These are phyloP conservation scores for Caenorhabditis japonica DNA, from an alignment of 2,888 invertebrate genomes.

Conservation along the genomic window DNA sequence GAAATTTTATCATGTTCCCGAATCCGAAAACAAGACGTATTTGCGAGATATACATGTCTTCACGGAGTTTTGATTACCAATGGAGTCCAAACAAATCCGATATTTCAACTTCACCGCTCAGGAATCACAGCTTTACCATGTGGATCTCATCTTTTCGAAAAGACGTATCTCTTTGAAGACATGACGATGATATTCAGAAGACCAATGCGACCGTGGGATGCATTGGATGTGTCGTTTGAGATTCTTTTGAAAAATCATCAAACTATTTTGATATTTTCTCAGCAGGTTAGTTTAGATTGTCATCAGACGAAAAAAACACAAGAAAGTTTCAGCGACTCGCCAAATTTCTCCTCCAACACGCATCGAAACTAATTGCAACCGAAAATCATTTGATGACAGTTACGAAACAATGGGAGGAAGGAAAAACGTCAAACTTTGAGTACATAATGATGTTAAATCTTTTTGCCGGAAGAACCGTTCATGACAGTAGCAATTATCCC, in stretches of 20 bases:
- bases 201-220: conserved; percentile 75
- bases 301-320: background rate
- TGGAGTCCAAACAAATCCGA: conserved; percentile 27
- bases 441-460: conserved; percentile 97
- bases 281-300: conserved; percentile 8
- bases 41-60: conserved; percentile 10
- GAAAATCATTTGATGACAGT: conserved; percentile 15
- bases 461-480: conserved; percentile 95
- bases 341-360: conserved; percentile 20
- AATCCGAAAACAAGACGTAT: conserved; percentile 16
- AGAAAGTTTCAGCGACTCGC: conserved; percentile 19
- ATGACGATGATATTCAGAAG: conserved; percentile 28
- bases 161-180: conserved; percentile 18
- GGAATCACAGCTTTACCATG: conserved; percentile 27
- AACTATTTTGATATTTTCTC: conserved; percentile 31
- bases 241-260: conserved; percentile 94
- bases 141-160: conserved; percentile 30
- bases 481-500: conserved; percentile 99
- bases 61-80: conserved; percentile 20
- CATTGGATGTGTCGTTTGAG: conserved; percentile 96
- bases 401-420: conserved; percentile 39
- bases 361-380: conserved; percentile 7
- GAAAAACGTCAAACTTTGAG: conserved; percentile 48
- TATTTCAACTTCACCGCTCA: conserved; percentile 15
- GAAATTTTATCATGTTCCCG: background rate